These are phyloP conservation scores for Cotesia glomerata DNA, from an alignment of 1,140 invertebrate species.

Conservation along the genomic window DNA sequence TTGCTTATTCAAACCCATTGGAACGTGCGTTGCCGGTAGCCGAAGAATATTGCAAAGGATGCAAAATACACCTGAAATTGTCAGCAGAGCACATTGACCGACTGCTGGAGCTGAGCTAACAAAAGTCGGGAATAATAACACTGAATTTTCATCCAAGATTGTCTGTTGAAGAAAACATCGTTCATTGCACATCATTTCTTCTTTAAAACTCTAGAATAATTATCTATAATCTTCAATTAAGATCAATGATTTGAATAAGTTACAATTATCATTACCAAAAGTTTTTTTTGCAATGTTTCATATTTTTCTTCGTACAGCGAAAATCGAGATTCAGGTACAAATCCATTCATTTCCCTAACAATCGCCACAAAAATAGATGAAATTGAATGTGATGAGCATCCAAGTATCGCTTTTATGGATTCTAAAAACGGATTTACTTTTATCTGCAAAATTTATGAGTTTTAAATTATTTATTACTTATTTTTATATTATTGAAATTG, in stretches of 20 bases:
- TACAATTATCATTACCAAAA: constrained; percentile 42
- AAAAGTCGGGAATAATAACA: constrained; percentile 80
- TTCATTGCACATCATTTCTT: too few relatives aligned
- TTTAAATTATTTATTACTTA: too few relatives aligned
- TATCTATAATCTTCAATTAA: too few relatives aligned
- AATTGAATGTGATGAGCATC: constrained; percentile 56
- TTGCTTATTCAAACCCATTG: constrained; percentile 69
- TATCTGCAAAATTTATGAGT: constrained; percentile 42
- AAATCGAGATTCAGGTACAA: constrained; percentile 49
- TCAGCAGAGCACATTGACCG: constrained; percentile 65
- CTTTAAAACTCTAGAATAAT: too few relatives aligned
- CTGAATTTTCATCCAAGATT: constrained; percentile 68
- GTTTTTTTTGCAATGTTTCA: constrained; percentile 47
- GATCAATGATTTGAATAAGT: too few relatives aligned
- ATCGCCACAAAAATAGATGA: constrained; percentile 54
- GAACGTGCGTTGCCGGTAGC: constrained; percentile 78
- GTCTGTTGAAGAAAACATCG: constrained; percentile 51
- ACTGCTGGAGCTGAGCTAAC: constrained; percentile 70
- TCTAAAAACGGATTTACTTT: constrained; percentile 56
- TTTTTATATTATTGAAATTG: neutral
- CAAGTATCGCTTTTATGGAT: constrained; percentile 57
- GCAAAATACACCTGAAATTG: constrained; percentile 71
- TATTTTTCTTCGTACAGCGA: constrained; percentile 47
- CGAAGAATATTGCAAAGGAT: constrained; percentile 78
- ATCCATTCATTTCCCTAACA: constrained; percentile 50